These are phyloP conservation scores for Pseudochirops corinnae DNA, from an alignment of 2,797 vertebrate genomes.

Conservation along the genomic window DNA sequence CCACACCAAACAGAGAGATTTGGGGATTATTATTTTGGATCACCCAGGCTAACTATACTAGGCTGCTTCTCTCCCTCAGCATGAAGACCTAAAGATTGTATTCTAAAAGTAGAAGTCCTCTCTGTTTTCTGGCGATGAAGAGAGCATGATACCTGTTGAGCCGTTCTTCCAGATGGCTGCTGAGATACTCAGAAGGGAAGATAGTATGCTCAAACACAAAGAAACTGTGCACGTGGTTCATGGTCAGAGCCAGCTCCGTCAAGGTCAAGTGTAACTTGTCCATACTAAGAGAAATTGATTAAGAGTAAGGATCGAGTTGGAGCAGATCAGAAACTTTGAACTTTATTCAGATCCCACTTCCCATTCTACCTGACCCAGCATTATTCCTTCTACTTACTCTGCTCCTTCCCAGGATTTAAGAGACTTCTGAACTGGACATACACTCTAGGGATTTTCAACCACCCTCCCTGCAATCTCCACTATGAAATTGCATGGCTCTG, in stretches of 20 bases:
- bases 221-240: constrained; percentile 88
- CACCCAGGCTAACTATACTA: not conserved
- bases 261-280: constrained; percentile 94
- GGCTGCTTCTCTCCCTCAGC: not conserved
- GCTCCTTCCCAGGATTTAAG: not conserved
- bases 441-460: not conserved
- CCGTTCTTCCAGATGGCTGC: constrained; percentile 91
- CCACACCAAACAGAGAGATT: constrained; percentile 54
- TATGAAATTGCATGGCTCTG: not conserved
- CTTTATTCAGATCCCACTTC: too few relatives aligned
- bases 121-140: constrained; percentile 33
- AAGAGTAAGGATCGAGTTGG: fast-evolving
- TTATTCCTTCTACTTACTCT: not conserved
- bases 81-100: not conserved
- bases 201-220: constrained; percentile 90
- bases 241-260: constrained; percentile 90
- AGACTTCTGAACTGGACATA: not conserved
- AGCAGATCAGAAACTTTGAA: too few relatives aligned
- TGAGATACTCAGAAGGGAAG: constrained; percentile 92
- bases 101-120: constrained; percentile 10
- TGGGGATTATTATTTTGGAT: constrained; percentile 5
- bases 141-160: constrained; percentile 88
- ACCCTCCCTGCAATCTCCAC: not conserved
- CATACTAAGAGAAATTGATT: constrained; percentile 85
- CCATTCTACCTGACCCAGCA: not conserved